Conservation (phyloP, 2,797 vertebrate species). For the Phrynocephalus forsythii region DNA sequence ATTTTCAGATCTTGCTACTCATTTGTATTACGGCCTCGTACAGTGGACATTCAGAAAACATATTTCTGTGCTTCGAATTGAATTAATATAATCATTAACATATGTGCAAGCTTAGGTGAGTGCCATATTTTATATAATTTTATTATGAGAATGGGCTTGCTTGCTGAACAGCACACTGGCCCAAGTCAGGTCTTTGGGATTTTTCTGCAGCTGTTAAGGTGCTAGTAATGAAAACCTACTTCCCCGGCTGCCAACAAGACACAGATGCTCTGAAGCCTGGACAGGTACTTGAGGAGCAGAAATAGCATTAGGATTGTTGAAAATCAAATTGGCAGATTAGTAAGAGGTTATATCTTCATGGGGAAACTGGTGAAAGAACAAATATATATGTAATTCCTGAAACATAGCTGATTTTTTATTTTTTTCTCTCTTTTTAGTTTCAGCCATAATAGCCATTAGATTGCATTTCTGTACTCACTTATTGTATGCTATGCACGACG, state of each 20-base stretch:
- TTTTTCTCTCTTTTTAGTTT: slow-evolving; percentile 11
- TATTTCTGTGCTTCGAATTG: slow-evolving; percentile 53
- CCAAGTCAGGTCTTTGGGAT: slow-evolving; percentile 38
- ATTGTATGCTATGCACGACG: too few species aligned
- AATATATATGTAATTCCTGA: slow-evolving; percentile 34
- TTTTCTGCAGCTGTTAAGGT: slow-evolving; percentile 55
- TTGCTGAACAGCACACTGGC: slow-evolving; percentile 55
- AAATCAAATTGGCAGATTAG: slow-evolving; percentile 29
- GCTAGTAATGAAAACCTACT: slow-evolving; percentile 48
- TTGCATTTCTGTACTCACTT: neutral
- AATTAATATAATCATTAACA: slow-evolving; percentile 60
- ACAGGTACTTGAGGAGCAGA: slow-evolving; percentile 30
- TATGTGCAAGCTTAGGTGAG: slow-evolving; percentile 55
- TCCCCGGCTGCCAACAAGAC: slow-evolving; percentile 37
- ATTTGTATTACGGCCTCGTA: slow-evolving; percentile 9
- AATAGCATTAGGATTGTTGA: slow-evolving; percentile 29
- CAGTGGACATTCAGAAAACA: slow-evolving; percentile 40
- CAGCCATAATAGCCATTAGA: slow-evolving; percentile 20
- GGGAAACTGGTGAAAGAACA: slow-evolving; percentile 42
- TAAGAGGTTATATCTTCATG: slow-evolving; percentile 36
- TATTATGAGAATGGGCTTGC: slow-evolving; percentile 36
- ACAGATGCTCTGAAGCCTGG: slow-evolving; percentile 42
- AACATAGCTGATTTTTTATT: slow-evolving; percentile 27
- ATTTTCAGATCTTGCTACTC: slow-evolving; percentile 29
- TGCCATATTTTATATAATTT: slow-evolving; percentile 38